Base-by-base conservation (phyloP, 2,888 invertebrate species). In the Lingula anatina region DNA sequence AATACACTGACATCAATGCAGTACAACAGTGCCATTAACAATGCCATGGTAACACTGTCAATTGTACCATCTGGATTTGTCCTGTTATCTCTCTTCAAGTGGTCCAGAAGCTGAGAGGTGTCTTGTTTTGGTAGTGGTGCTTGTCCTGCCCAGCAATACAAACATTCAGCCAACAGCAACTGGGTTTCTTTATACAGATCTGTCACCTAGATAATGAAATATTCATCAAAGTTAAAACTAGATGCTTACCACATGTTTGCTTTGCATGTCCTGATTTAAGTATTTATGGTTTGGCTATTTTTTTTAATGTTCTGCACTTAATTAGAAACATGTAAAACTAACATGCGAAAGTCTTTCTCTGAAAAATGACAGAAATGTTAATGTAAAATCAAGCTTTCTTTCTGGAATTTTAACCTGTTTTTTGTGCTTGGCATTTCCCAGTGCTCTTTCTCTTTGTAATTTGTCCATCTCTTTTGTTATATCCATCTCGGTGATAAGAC, bases 401-500 rank as follows among this genome's bases (percentile, higher is more conserved):
- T n/a, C n/a, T n/a, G n/a, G n/a, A n/a, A n/a, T n/a, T n/a, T 35
- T 36, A 56, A 90, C 85, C 75, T 88, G 86, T 48, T 87, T 85
- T 62, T 90, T 84, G 76, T 96, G 93, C 58, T 85, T 84, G 5
- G 88, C 84, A 15, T 90, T 88, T 4, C 95, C 96, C 28, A 96
- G 79, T 0, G 94, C 96, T 43, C 92, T 82, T 78, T 92, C 91
- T 65, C 84, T 83, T 68, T 92, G 90, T 47, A 96, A 79, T 62
- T 88, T 77, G 59, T 87, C 87, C 59, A 90, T 77, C 75, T 87
- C 87, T 39, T 53, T 63, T 1, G 62, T 62, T 7, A 67, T 42
- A 54, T 71, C 61, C 63, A 73, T 67, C 3, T 54, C 55, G 31
- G 60, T 58, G 25, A 73, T 57, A 39, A 71, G 54, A 56, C 64